Percentiles rank a stretch among this genome's conserved stretches.
phyloP scores from a whole-genome alignment of 2,888 invertebrate species.

The Coenonympha glycerion region DNA sequence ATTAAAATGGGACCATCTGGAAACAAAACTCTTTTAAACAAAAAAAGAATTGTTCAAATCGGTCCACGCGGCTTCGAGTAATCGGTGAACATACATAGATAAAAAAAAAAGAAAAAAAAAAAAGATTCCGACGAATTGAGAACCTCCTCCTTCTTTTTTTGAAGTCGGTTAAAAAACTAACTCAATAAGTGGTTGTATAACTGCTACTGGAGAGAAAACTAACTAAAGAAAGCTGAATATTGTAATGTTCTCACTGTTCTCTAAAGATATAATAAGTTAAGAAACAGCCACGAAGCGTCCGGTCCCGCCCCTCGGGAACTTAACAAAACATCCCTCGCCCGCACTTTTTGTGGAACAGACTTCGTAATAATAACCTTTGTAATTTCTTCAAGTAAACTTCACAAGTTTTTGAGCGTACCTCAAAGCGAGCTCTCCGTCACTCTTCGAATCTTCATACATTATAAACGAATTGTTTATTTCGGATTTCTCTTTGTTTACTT shows the following conservation, averaged over 20 bases:
- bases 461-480: slow-evolving; percentile 38
- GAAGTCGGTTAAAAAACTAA: neutral
- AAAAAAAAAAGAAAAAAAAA: too few species aligned
- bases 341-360: slow-evolving; percentile 43
- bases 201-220: neutral
- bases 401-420: slow-evolving; percentile 44
- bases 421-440: slow-evolving; percentile 41
- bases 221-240: slow-evolving; percentile 6
- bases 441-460: slow-evolving; percentile 42
- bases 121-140: too few species aligned
- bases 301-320: slow-evolving; percentile 40
- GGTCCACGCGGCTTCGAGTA: too few species aligned
- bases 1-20: too few species aligned
- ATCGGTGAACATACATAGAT: too few species aligned
- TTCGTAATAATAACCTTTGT: slow-evolving; percentile 56
- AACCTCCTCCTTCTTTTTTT: too few species aligned
- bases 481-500: slow-evolving; percentile 23
- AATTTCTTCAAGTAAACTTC: slow-evolving; percentile 51
- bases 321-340: slow-evolving; percentile 43
- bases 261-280: slow-evolving; percentile 35
- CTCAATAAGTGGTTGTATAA: neutral
- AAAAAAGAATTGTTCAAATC: too few species aligned
- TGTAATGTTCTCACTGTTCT: slow-evolving; percentile 32
- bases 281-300: slow-evolving; percentile 31
- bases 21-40: too few species aligned